Conservation (phyloP, 2,113 vertebrate species). For the Brachyhypopomus gauderio region DNA sequence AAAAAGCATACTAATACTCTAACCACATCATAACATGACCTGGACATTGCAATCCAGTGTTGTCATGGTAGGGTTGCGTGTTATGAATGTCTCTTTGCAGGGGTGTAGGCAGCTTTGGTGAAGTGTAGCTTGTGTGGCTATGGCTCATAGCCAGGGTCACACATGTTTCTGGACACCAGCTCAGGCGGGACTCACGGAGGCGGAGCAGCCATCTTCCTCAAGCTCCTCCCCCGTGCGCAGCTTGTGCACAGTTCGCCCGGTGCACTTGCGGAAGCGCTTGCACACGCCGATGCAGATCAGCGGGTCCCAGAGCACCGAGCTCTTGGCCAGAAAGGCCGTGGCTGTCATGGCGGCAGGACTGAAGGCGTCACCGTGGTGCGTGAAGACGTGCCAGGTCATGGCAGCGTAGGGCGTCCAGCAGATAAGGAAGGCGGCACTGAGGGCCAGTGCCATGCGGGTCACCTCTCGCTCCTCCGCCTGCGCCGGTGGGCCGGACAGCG, state of each 20-base stretch:
- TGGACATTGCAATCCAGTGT: no score
- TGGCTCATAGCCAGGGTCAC: no score
- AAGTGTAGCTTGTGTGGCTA: background rate
- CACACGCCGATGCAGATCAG: slow-evolving; percentile 87
- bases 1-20: no score
- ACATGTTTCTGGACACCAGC: no score
- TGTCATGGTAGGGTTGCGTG: no score
- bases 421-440: slow-evolving; percentile 81
- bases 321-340: slow-evolving; percentile 85
- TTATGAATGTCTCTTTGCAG: background rate
- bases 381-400: slow-evolving; percentile 81
- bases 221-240: background rate
- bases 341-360: slow-evolving; percentile 83
- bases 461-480: slow-evolving; percentile 85
- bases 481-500: slow-evolving; percentile 82
- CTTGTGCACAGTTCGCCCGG: slow-evolving; percentile 81
- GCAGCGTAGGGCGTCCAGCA: slow-evolving; percentile 83
- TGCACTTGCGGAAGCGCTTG: slow-evolving; percentile 85
- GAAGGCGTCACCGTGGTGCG: slow-evolving; percentile 79
- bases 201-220: background rate
- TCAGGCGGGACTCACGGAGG: no score
- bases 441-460: slow-evolving; percentile 83
- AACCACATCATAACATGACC: background rate
- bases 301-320: slow-evolving; percentile 78
- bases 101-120: slow-evolving; percentile 15